Conservation (phyloP, 2,797 vertebrate species). For the Clarias laeviceps region DNA sequence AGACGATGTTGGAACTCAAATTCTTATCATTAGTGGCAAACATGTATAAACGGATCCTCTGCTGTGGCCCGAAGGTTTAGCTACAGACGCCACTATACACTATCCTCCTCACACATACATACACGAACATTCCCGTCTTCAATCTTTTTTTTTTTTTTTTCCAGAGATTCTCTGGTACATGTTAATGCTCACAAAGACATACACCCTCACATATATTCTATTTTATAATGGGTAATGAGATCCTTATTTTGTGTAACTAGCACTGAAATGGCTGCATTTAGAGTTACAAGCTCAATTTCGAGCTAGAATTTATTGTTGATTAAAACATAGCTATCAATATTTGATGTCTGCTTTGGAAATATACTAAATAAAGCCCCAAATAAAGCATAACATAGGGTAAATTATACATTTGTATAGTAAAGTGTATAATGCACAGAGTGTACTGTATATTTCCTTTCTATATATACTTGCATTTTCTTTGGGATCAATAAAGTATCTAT, state of each 20-base stretch:
- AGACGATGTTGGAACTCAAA: slow-evolving; percentile 54
- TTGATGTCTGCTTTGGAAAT: neutral
- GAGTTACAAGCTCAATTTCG: neutral
- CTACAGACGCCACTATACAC: slow-evolving; percentile 36
- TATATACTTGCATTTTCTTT: too few relatives aligned
- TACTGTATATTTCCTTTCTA: neutral
- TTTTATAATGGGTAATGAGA: neutral
- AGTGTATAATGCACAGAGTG: neutral
- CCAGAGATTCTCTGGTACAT: neutral
- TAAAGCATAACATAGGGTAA: too few relatives aligned
- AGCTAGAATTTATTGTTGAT: neutral
- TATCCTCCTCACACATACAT: slow-evolving; percentile 26
- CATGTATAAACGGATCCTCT: slow-evolving; percentile 56
- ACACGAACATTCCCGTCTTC: slow-evolving; percentile 20
- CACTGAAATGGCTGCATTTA: neutral
- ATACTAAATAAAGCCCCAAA: too few relatives aligned
- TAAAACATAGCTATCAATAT: neutral
- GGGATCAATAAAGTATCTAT: too few relatives aligned
- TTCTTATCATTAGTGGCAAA: slow-evolving; percentile 62
- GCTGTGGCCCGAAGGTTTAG: slow-evolving; percentile 35
- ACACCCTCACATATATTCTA: neutral
- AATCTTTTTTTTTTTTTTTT: neutral
- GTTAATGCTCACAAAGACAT: slow-evolving; percentile 4
- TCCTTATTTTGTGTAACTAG: neutral
- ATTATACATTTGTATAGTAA: neutral